Evolutionary conservation across 1,140 invertebrate genomes (phyloP), one percentile per base, ranked within the genome.

Genomic region (Aphelenchoides fujianensis): DNA sequence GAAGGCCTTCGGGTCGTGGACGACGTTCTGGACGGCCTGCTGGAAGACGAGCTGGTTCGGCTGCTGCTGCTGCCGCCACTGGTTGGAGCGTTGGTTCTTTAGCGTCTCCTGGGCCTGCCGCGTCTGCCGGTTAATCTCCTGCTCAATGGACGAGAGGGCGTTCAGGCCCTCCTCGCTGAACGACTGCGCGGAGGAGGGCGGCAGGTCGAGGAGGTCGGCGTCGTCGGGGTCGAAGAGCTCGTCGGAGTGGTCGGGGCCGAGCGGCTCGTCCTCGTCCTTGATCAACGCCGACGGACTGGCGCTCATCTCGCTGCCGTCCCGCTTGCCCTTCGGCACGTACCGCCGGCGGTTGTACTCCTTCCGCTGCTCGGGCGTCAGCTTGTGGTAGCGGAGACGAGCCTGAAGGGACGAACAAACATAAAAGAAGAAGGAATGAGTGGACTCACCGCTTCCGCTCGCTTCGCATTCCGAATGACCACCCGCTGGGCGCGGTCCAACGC

Each of bases 291-390:
- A 32, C 35, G 28, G 28, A 23, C 32, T 55, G 41, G 35, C 48
- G 34, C 27, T 31, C 23, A 30, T 16, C 68, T 41, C 27, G 32
- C 31, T 72, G 27, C 34, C 62, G 7, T 23, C 67, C 32, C 72
- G 23, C n/a, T 72, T 75, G 3, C 59, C 55, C 54, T 77, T 77
- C 23, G 75, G 75, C 48, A 70, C 78, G 36, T 77, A 77, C 0
- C 75, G 68, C 53, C 75, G 72, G 54, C 78, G 75, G 41, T 77
- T 77, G 75, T 77, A 77, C 23, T 62, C 67, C 31, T 66, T 76
- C 19, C 76, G 32, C 31, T 77, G 70, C 31, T 77, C 75, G 2
- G 75, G 76, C 9, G 75, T 78, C 74, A 73, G 35, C 27, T 35
- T 66, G 28, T 70, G 55, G 52, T 70, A 70, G 0, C 68, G 55